Base-by-base conservation (phyloP, 2,797 vertebrate genomes). In the Natrix natrix region DNA sequence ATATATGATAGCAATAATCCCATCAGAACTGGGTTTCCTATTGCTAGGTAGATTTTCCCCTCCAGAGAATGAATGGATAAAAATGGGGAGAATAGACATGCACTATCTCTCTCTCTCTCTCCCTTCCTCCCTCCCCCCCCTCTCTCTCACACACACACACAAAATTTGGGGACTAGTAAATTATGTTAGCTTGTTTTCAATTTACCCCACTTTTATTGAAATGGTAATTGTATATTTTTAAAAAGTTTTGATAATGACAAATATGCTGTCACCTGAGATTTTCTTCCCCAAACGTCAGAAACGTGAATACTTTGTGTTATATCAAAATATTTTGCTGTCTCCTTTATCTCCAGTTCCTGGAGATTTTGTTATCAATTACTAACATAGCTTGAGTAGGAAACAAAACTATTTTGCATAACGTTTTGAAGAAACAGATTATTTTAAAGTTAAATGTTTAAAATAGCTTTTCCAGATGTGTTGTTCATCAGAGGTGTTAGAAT, bases 1-100 rank as follows among this genome's bases (percentile, higher is more conserved):
- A 94, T 97, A 96, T 95, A 95, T 96, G 96, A 96, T 94, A 95
- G 94, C 95, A 97, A 94, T 96, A 97, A 97, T 97, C 95, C 94
- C 91, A 93, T 96, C 94, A 14, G 96, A 96, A 96, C 95, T 96
- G 94, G 63, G 94, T 95, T 96, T 2, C 0, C 88, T 96, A 93
- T 91, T 0, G 60, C 37, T 48, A 92, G 87, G 54, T 54, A 86
- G 69, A 43, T 86, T 63, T 60, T 28, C 14, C 4, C 5, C 17
- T 14, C 61, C 83, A 16, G 11, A 56, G 32, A 37, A 37, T 55
- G 86, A 63, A n/a, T 89, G 48, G 16, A n/a, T 48, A 54, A 20
- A 32, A 20, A 78, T 22, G 16, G 69, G 32, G n/a, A 52, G 83
- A 88, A 74, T 74, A 92, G 20, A 74, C 22, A 17, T 60, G 2